phyloP scores from a whole-genome alignment of 92 coral and sea anemone genomes.

The Epizoanthus scotinus region DNA sequence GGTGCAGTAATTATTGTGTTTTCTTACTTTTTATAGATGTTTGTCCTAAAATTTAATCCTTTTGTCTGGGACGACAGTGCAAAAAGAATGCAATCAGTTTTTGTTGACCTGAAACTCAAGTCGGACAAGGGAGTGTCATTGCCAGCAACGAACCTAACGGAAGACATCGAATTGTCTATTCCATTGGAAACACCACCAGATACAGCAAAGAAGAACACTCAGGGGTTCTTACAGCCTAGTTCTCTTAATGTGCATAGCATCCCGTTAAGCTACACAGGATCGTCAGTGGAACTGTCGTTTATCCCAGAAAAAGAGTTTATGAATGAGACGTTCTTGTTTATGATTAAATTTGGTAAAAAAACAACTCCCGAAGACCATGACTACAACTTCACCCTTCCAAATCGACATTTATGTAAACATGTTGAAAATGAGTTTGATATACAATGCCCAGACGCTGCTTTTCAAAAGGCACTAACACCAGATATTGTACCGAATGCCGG shows the following conservation, averaged over 20 bases:
- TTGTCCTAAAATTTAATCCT: background rate
- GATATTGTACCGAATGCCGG: slow-evolving; percentile 22
- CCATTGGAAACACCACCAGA: background rate
- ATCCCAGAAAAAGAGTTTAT: background rate
- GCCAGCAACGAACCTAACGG: background rate
- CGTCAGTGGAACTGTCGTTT: background rate
- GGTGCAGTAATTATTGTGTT: background rate
- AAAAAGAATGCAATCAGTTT: background rate
- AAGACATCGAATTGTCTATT: slow-evolving; percentile 7
- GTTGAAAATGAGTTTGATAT: background rate
- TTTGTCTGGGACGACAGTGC: slow-evolving; percentile 3
- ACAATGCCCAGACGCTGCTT: slow-evolving; percentile 4
- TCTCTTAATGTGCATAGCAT: slow-evolving; percentile 43
- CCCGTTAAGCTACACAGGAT: slow-evolving; percentile 30
- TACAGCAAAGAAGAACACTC: background rate
- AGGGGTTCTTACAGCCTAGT: background rate
- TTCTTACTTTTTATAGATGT: background rate
- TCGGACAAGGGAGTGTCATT: background rate
- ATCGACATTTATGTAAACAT: background rate
- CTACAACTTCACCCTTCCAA: slow-evolving; percentile 1
- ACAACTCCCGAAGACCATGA: background rate
- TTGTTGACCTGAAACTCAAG: background rate
- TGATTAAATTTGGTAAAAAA: background rate
- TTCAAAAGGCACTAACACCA: background rate
- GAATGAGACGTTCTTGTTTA: slow-evolving; percentile 1